Percentiles rank a stretch among this genome's conserved stretches.
phyloP scores from a whole-genome alignment of 2,113 vertebrate genomes.

The Notechis scutatus region DNA sequence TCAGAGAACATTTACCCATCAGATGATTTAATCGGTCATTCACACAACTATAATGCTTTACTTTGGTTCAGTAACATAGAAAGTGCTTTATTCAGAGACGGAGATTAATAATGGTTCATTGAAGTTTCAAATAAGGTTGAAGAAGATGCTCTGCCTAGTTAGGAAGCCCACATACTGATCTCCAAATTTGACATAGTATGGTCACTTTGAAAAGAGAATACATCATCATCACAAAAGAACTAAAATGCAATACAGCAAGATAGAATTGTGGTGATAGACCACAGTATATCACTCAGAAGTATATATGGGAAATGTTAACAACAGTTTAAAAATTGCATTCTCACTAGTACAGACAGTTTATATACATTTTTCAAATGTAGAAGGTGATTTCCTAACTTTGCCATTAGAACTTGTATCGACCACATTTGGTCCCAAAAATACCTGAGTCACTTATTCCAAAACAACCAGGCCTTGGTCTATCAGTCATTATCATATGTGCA shows the following conservation, averaged over 20 bases:
- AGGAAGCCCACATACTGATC: not conserved
- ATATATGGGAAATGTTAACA: not conserved
- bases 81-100: not conserved
- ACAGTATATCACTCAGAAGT: not conserved
- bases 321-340: not conserved
- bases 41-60: not conserved
- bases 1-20: constrained; percentile 21
- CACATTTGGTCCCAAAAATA: not conserved
- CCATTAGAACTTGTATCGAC: not conserved
- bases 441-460: not conserved
- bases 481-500: not conserved
- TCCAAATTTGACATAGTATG: not conserved
- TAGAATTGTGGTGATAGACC: not conserved
- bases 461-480: not conserved
- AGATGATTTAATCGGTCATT: constrained; percentile 13
- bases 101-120: not conserved
- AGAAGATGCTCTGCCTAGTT: not conserved
- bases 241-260: not conserved
- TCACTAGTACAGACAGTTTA: not conserved
- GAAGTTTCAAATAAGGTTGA: not conserved
- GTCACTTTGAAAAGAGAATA: not conserved
- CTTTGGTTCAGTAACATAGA: not conserved
- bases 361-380: not conserved
- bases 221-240: not conserved
- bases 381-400: not conserved